A percentile compares a stretch with the other conserved stretches of the same genome.
These are phyloP conservation scores for Hypotaenidia philippensis DNA, from an alignment of 2,797 vertebrate species.

Conservation along the genomic window DNA sequence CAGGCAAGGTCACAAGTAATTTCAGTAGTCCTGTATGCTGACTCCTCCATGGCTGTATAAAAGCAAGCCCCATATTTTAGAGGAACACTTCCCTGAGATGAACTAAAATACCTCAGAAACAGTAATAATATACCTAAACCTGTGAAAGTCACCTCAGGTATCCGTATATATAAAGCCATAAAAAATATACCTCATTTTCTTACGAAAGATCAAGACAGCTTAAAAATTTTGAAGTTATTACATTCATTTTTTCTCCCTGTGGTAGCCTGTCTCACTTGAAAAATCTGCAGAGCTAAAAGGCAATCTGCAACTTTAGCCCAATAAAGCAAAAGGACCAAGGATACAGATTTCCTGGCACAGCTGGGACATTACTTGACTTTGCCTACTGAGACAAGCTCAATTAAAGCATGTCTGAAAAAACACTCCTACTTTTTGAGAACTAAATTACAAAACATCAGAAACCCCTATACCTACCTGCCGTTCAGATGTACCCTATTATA, in stretches of 20 bases:
- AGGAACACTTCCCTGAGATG: not conserved
- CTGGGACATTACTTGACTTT: not conserved
- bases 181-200: not conserved
- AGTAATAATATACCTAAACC: not conserved
- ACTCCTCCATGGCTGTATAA: not conserved
- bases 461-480: not conserved
- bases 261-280: not conserved
- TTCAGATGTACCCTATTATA: not conserved
- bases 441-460: not conserved
- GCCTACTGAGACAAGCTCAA: not conserved
- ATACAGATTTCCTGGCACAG: not conserved
- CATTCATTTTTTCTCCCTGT: not conserved
- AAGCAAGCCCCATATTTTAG: not conserved
- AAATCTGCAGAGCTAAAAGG: not conserved
- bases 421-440: not conserved
- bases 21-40: not conserved
- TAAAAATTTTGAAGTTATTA: not conserved
- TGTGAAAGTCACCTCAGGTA: not conserved
- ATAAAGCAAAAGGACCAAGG: not conserved
- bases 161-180: not conserved
- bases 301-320: not conserved
- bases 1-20: slow-evolving; percentile 46
- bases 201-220: not conserved
- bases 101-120: not conserved
- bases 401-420: not conserved